phyloP scores from a whole-genome alignment of 2,113 vertebrate species.

The Gymnocephalus cernua region DNA sequence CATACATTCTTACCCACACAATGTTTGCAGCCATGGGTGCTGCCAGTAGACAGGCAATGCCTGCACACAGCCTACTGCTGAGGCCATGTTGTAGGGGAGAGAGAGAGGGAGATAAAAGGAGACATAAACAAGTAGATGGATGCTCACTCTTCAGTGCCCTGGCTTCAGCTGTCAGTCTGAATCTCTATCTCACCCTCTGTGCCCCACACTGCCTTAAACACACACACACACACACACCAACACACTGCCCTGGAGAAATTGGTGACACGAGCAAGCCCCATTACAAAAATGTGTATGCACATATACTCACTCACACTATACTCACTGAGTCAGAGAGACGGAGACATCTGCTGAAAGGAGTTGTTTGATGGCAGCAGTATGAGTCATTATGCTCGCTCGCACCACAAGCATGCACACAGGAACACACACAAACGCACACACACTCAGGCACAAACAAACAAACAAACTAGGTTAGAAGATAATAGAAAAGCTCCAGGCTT shows the following conservation, averaged over 20 bases:
- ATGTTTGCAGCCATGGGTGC: constrained; percentile 65
- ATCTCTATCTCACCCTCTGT: constrained; percentile 74
- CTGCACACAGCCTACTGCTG: constrained; percentile 54
- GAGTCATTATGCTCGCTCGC: constrained; percentile 73
- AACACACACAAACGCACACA: constrained; percentile 22
- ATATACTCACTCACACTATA: constrained; percentile 62
- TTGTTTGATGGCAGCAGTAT: constrained; percentile 66
- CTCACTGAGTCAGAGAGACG: constrained; percentile 66
- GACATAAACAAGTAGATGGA: constrained; percentile 80
- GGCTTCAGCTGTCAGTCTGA: constrained; percentile 63
- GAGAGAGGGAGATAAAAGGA: constrained; percentile 62
- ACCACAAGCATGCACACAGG: constrained; percentile 40
- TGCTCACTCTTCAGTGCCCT: constrained; percentile 77
- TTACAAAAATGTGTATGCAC: constrained; percentile 59
- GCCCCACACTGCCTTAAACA: constrained; percentile 46
- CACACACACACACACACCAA: constrained; percentile 31
- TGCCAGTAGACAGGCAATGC: constrained; percentile 66
- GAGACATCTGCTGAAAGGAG: constrained; percentile 76
- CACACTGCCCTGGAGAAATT: constrained; percentile 65
- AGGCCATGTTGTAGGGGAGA: constrained; percentile 43
- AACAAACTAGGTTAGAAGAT: constrained; percentile 80
- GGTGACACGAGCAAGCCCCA: constrained; percentile 64
- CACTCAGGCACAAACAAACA: constrained; percentile 45
- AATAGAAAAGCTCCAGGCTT: constrained; percentile 75
- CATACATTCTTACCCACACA: constrained; percentile 15